Percentiles rank a stretch among this genome's conserved stretches.
Conservation (phyloP, 2,113 vertebrate genomes). For the Thalassarche chlororhynchos region DNA sequence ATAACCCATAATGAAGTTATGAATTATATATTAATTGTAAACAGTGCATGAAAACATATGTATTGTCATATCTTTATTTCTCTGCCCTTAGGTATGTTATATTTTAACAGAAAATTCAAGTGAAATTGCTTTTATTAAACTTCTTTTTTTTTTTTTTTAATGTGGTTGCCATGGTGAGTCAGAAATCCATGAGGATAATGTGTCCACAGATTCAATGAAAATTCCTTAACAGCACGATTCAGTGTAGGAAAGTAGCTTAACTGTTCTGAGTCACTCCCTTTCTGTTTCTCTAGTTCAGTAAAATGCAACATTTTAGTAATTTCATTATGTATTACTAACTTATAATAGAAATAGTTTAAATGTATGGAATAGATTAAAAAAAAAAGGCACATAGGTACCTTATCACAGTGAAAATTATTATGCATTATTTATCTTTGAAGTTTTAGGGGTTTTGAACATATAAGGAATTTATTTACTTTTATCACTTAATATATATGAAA, state of each 20-base stretch:
- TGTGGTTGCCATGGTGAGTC: neutral
- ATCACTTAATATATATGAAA: neutral
- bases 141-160: neutral
- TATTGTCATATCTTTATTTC: neutral
- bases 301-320: neutral
- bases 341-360: neutral
- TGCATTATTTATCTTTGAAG: neutral
- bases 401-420: neutral
- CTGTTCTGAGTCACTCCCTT: neutral
- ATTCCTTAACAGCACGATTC: neutral
- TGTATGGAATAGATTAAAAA: neutral
- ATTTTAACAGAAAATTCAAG: neutral
- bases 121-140: neutral
- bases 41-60: fast-evolving
- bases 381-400: neutral
- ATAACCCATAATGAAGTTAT: neutral
- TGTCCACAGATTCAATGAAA: neutral
- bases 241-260: neutral
- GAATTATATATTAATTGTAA: neutral
- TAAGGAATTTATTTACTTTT: neutral
- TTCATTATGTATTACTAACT: neutral
- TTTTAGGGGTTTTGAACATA: neutral
- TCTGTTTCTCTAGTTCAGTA: neutral
- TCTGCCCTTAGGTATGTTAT: neutral
- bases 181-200: neutral